Conservation (phyloP, 1,140 invertebrate species). For the Thaumetopoea pityocampa region DNA sequence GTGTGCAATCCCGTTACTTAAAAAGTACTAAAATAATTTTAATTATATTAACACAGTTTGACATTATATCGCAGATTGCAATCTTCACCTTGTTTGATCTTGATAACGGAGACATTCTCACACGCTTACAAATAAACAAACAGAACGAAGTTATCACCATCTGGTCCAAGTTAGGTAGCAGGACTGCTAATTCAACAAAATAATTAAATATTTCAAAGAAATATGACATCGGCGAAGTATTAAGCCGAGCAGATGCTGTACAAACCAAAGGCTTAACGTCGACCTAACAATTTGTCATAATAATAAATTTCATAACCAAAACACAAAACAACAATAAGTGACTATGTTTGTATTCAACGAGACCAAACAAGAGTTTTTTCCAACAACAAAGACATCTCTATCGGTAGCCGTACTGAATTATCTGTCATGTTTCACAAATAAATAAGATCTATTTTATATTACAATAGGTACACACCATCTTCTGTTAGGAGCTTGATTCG, state of each 20-base stretch:
- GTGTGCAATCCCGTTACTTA: too few species aligned
- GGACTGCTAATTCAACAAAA: slow-evolving; percentile 18
- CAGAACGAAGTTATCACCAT: slow-evolving; percentile 5
- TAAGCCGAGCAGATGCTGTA: slow-evolving; percentile 32
- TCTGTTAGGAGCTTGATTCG: slow-evolving; percentile 45
- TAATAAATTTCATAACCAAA: slow-evolving; percentile 67
- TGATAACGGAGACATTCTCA: too few species aligned
- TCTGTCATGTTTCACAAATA: slow-evolving; percentile 67
- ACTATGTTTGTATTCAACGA: slow-evolving; percentile 44
- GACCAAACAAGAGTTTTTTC: slow-evolving; percentile 51
- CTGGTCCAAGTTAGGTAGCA: slow-evolving; percentile 3
- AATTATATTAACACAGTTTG: too few species aligned
- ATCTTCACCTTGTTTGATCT: slow-evolving; percentile 1
- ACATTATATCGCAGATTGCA: background rate
- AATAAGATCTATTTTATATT: slow-evolving; percentile 63
- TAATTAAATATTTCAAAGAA: slow-evolving; percentile 23
- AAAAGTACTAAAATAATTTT: too few species aligned
- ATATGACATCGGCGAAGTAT: slow-evolving; percentile 19
- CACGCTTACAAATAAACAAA: slow-evolving; percentile 1
- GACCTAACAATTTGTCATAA: slow-evolving; percentile 67
- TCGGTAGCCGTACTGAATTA: slow-evolving; percentile 62
- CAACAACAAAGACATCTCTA: slow-evolving; percentile 63
- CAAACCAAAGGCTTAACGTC: slow-evolving; percentile 51
- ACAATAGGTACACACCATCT: slow-evolving; percentile 51
- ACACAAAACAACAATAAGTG: slow-evolving; percentile 51